Conservation (phyloP, 37 sponge, comb jelly and placozoan genomes). For the Cladorhizidae sp. region DNA sequence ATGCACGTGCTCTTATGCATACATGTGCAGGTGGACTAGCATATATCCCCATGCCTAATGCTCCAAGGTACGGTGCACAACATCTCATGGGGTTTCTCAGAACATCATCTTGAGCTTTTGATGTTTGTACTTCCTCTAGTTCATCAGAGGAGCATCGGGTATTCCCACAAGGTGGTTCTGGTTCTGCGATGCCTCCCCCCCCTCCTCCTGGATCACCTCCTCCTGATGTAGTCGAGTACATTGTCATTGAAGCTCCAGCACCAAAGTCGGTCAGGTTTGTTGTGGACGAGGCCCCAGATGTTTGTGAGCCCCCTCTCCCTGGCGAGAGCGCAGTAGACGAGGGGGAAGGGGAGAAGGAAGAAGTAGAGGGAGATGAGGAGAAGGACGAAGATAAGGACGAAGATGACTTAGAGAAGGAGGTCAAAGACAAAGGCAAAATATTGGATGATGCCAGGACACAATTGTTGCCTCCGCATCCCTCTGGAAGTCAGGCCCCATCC, state of each 20-base stretch:
- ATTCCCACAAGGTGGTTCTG: neutral
- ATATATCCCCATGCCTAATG: slow-evolving; percentile 72
- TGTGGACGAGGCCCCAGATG: neutral
- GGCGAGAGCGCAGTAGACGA: slow-evolving; percentile 28
- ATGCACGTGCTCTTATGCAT: too few relatives aligned
- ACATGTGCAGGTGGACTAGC: slow-evolving; percentile 17
- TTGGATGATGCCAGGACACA: neutral
- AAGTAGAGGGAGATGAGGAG: slow-evolving; percentile 1
- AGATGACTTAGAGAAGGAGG: neutral
- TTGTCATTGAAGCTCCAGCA: slow-evolving; percentile 7
- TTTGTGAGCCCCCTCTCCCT: neutral
- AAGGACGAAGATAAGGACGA: neutral
- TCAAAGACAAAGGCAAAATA: slow-evolving; percentile 7
- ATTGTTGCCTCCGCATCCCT: slow-evolving; percentile 71
- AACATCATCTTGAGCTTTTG: too few relatives aligned
- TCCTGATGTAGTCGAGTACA: slow-evolving; percentile 23
- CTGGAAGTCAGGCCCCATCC: slow-evolving; percentile 47
- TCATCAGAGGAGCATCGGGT: slow-evolving; percentile 13
- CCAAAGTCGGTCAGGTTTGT: slow-evolving; percentile 13
- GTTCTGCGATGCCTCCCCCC: slow-evolving; percentile 18
- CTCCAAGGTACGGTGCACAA: slow-evolving; percentile 25
- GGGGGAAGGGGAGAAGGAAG: slow-evolving; percentile 30
- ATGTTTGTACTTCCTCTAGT: neutral
- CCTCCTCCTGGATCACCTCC: slow-evolving; percentile 85
- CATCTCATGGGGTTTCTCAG: too few relatives aligned